phyloP scores from a whole-genome alignment of 2,113 vertebrate species.

The Daubentonia madagascariensis region DNA sequence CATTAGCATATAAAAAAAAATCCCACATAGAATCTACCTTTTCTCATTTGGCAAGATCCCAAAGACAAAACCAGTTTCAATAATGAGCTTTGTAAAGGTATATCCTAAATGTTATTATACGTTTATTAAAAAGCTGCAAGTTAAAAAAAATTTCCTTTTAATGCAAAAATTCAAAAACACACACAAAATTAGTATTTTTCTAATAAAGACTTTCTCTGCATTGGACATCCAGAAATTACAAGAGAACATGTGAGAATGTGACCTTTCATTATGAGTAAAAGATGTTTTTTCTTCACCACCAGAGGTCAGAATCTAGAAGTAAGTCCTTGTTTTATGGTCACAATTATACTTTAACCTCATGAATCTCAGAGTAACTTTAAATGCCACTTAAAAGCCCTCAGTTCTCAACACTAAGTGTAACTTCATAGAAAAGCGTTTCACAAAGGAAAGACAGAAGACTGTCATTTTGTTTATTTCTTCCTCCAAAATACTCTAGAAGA shows the following conservation, averaged over 20 bases:
- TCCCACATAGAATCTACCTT: not conserved
- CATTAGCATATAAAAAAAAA: not conserved
- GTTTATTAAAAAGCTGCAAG: not conserved
- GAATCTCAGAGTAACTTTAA: conserved; percentile 24
- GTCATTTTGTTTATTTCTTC: not conserved
- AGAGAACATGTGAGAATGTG: not conserved
- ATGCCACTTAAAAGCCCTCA: not conserved
- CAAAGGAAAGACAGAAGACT: not conserved
- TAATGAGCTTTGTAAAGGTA: not conserved
- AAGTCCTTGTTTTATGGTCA: not conserved
- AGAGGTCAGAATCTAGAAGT: conserved; percentile 51
- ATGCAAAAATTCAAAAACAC: not conserved
- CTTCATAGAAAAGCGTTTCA: not conserved
- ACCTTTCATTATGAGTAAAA: not conserved
- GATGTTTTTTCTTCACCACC: not conserved
- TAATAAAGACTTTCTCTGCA: conserved; percentile 3
- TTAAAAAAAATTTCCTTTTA: not conserved
- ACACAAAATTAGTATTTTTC: not conserved
- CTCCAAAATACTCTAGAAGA: not conserved
- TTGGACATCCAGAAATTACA: conserved; percentile 3
- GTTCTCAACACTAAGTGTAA: not conserved
- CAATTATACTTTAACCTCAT: not conserved
- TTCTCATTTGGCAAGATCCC: not conserved
- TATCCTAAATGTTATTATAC: not conserved
- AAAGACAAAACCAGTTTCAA: conserved; percentile 22